These are phyloP conservation scores for Bombus haemorrhoidalis DNA, from an alignment of 1,140 invertebrate species.

Conservation along the genomic window DNA sequence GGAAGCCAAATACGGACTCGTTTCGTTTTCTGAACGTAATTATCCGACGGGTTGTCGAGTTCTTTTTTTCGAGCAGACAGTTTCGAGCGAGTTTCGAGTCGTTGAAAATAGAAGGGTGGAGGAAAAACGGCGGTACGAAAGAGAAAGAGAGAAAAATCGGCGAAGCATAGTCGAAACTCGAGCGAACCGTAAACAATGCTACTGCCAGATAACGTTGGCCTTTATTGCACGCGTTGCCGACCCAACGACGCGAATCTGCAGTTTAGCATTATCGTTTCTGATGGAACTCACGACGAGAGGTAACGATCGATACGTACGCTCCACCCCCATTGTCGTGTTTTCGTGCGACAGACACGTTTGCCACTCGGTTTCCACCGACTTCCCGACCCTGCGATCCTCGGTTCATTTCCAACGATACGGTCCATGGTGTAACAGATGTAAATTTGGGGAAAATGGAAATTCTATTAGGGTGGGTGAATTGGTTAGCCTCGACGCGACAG, in stretches of 20 bases:
- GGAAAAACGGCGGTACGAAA: neutral
- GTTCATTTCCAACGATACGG: neutral
- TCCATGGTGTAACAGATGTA: neutral
- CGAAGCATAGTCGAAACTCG: constrained; percentile 64
- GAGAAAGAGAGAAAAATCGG: neutral
- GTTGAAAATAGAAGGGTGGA: neutral
- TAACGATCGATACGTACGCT: constrained; percentile 11
- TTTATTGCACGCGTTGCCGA: constrained; percentile 64
- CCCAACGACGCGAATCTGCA: constrained; percentile 56
- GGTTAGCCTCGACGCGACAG: neutral
- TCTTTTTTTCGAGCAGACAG: neutral
- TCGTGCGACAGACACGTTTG: neutral
- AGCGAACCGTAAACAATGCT: constrained; percentile 62
- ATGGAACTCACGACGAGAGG: neutral
- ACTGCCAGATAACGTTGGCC: constrained; percentile 56
- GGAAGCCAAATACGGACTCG: neutral
- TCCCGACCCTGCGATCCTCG: neutral
- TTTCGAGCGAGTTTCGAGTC: neutral
- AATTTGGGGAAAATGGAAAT: neutral
- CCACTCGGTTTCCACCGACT: no score
- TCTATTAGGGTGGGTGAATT: neutral
- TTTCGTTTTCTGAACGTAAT: constrained; percentile 35
- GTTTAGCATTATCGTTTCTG: constrained; percentile 49
- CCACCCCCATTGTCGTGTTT: neutral
- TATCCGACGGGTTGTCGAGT: constrained; percentile 12